Evolutionary conservation across 2,888 invertebrate genomes (phyloP), one percentile per base, ranked within the genome.

Genomic region (Melieria picta): DNA sequence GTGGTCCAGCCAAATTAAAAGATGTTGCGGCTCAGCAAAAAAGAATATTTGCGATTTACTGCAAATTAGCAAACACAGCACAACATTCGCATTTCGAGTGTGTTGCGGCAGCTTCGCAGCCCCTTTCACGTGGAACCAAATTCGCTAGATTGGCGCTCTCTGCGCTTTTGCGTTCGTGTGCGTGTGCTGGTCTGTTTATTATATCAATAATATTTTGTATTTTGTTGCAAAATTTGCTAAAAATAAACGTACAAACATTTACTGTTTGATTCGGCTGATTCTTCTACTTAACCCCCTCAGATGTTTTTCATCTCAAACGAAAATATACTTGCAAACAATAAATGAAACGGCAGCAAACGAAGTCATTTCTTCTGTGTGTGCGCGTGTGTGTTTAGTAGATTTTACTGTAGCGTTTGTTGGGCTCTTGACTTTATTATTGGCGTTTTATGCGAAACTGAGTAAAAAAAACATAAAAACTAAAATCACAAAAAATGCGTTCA

Each of bases 181-280:
- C 6, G n/a, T 52, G 52, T 11, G 52, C 11, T 52, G 13, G 9
- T 52, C 13, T 52, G 52, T 52, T 52, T 52, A 52, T 13, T 52
- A 11, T 52, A 52, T 52, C 52, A 52, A 52, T 52, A 52, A n/a
- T 52, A 52, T 52, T 52, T 52, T 52, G 11, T 5, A n/a, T 52
- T 52, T 52, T 52, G 52, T 5, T 6, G 52, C 52, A 52, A 52
- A 52, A 52, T 52, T n/a, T 52, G 52, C 52, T 50, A 10, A 50
- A 50, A 50, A 50, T 50, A 50, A 50, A 50, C 50, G 30, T 3
- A 3, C 30, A 30, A 30, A 30, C 30, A 30, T 30, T 30, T 30
- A 30, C 30, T 30, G 30, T 30, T 30, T 30, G 30, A 30, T 30
- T 30, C 30, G 30, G 30, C 30, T 50, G 50, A 10, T 50, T 50